phyloP scores from a whole-genome alignment of 2,888 invertebrate genomes.

The Drosophila mimetica region DNA sequence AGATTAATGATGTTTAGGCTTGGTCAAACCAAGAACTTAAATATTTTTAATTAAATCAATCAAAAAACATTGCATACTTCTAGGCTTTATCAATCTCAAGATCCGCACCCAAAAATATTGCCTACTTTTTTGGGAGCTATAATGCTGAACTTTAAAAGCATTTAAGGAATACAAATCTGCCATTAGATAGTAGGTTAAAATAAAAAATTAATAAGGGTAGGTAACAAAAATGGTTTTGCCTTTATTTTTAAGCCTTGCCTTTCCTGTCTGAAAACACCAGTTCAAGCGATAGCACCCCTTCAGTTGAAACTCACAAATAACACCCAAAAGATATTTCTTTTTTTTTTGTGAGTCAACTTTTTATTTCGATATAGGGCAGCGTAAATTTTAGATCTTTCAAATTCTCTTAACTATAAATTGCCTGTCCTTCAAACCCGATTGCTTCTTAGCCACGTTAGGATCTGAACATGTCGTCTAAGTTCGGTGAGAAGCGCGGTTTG shows the following conservation, averaged over 20 bases:
- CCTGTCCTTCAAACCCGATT: neutral
- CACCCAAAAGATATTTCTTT: neutral
- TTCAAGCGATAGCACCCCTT: neutral
- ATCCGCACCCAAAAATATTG: neutral
- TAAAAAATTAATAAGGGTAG: too few species aligned
- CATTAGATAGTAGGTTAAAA: too few species aligned
- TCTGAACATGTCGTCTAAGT: constrained; percentile 23
- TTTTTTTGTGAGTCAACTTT: constrained; percentile 10
- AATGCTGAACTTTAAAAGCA: neutral
- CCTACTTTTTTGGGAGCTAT: constrained; percentile 2
- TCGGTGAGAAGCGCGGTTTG: constrained; percentile 1
- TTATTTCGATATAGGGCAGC: constrained; percentile 4
- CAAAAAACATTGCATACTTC: constrained; percentile 22
- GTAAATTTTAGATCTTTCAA: constrained; percentile 13
- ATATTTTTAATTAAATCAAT: too few species aligned
- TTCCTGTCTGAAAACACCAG: neutral
- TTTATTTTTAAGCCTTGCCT: neutral
- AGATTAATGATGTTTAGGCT: too few species aligned
- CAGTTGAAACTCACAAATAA: neutral
- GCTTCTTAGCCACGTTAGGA: neutral
- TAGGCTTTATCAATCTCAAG: constrained; percentile 9
- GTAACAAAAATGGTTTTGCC: too few species aligned
- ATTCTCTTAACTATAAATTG: constrained; percentile 9
- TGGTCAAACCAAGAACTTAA: too few species aligned
- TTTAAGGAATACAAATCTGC: too few species aligned